phyloP scores from a whole-genome alignment of 2,888 invertebrate species.

The Theristus sp. region DNA sequence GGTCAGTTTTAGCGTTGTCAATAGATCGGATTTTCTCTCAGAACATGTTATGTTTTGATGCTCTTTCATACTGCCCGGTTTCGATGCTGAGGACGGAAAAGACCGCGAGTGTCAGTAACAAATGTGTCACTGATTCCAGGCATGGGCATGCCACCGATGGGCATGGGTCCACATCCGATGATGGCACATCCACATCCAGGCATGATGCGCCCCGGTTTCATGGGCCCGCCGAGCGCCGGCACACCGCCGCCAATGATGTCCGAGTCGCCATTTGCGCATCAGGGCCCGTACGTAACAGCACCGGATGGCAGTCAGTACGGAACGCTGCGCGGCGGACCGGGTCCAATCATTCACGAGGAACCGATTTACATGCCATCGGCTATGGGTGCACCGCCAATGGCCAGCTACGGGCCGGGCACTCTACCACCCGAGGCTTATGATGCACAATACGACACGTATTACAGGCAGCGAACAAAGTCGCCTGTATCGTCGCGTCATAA shows the following conservation, averaged over 20 bases:
- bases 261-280: not conserved
- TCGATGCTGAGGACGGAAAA: too few species aligned
- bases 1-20: too few species aligned
- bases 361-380: slow-evolving; percentile 39
- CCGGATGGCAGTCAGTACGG: not conserved
- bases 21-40: too few species aligned
- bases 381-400: slow-evolving; percentile 11
- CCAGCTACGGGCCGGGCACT: slow-evolving; percentile 15
- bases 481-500: not conserved
- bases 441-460: slow-evolving; percentile 23
- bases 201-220: not conserved
- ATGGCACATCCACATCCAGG: not conserved
- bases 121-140: too few species aligned
- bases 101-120: too few species aligned
- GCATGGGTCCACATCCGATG: not conserved
- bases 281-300: not conserved
- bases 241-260: not conserved
- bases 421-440: slow-evolving; percentile 20
- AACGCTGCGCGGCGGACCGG: slow-evolving; percentile 2
- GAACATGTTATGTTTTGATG: too few species aligned
- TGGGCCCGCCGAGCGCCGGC: not conserved
- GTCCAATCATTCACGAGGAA: slow-evolving; percentile 28
- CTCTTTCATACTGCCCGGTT: too few species aligned
- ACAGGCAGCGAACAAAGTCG: slow-evolving; percentile 10
- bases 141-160: not conserved